Evolutionary conservation across 1,140 invertebrate genomes (phyloP).

Genomic region (Macrobrachium rosenbergii): DNA sequence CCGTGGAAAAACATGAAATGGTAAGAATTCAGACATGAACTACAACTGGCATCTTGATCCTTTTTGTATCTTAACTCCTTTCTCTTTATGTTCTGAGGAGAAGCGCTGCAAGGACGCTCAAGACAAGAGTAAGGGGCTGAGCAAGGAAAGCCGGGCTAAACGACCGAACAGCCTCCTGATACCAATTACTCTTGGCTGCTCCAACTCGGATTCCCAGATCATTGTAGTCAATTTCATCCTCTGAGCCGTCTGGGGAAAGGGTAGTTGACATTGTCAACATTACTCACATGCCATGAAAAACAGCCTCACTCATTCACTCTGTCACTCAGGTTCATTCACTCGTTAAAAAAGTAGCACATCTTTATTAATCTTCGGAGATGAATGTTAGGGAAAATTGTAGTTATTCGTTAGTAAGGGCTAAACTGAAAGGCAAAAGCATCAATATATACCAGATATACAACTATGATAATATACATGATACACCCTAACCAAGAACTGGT

Average conservation of each 20-base stretch:
- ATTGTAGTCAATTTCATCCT: slow-evolving; percentile 20
- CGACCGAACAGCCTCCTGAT: neutral
- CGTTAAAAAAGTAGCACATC: neutral
- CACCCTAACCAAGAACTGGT: too few species aligned
- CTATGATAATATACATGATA: too few species aligned
- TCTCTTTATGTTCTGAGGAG: slow-evolving; percentile 12
- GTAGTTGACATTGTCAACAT: slow-evolving; percentile 16
- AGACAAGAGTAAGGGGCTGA: neutral
- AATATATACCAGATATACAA: too few species aligned
- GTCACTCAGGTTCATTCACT: neutral
- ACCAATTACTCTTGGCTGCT: slow-evolving; percentile 5
- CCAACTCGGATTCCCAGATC: neutral
- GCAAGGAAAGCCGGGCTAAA: neutral
- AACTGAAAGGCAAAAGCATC: too few species aligned
- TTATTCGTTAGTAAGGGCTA: too few species aligned
- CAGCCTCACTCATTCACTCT: neutral
- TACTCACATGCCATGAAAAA: neutral
- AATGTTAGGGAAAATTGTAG: too few species aligned
- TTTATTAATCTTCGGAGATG: too few species aligned
- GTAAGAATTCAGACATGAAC: too few species aligned
- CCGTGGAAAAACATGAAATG: too few species aligned
- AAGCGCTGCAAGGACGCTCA: slow-evolving; percentile 18
- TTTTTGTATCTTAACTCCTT: neutral
- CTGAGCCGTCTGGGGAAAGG: slow-evolving; percentile 46
- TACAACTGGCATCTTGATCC: too few species aligned